Evolutionary conservation across 2,113 vertebrate species (phyloP).

Genomic region (Cynocephalus volans): DNA sequence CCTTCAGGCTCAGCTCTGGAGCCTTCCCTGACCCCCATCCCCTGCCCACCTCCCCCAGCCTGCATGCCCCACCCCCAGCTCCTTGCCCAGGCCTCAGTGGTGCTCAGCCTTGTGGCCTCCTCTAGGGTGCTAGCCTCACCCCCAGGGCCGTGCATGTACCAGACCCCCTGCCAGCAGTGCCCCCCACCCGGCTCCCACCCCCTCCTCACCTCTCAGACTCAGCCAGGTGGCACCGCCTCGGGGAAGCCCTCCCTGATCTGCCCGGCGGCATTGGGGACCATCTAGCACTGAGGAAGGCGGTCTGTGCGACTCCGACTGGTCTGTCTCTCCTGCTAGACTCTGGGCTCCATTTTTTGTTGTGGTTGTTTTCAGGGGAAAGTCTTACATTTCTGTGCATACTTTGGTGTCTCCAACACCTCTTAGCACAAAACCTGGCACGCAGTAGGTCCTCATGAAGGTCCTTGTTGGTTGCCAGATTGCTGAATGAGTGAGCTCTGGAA

Average conservation of each 20-base stretch:
- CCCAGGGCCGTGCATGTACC: rapidly evolving
- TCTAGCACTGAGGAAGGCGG: rapidly evolving
- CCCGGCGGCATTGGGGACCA: rapidly evolving
- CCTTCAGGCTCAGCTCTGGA: not conserved
- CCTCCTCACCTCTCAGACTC: not conserved
- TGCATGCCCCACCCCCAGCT: rapidly evolving
- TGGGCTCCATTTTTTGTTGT: not conserved
- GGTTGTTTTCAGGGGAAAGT: not conserved
- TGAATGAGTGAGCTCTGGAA: not conserved
- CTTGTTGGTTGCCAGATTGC: not conserved
- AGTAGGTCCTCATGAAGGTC: rapidly evolving
- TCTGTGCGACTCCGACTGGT: rapidly evolving
- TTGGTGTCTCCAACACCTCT: not conserved
- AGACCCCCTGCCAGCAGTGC: rapidly evolving
- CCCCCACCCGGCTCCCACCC: not conserved
- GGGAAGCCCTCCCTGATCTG: not conserved
- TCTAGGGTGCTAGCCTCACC: not conserved
- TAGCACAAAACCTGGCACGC: not conserved
- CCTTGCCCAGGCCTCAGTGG: not conserved
- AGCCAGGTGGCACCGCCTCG: rapidly evolving
- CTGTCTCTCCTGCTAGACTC: not conserved
- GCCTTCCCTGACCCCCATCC: not conserved
- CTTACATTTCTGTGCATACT: not conserved
- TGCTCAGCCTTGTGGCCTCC: not conserved
- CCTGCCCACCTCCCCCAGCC: not conserved